A percentile compares a stretch with the other conserved stretches of the same genome.
Conservation (phyloP, 2,797 vertebrate genomes). For the Pangasius mekongensis region DNA sequence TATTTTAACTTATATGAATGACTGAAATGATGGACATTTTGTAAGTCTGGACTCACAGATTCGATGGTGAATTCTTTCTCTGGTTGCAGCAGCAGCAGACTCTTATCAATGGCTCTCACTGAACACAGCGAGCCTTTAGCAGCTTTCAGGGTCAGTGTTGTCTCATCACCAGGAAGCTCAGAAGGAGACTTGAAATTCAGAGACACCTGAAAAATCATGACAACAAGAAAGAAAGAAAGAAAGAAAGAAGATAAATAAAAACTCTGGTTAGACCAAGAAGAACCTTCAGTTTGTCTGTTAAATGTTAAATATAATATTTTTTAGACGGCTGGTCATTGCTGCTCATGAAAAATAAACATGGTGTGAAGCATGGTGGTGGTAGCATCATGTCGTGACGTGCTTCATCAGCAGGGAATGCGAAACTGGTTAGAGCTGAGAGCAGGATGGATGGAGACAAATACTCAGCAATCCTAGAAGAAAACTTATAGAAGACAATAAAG, state of each 20-base stretch:
- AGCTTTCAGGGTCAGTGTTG: slow-evolving; percentile 72
- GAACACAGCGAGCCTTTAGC: slow-evolving; percentile 84
- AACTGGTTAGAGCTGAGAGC: not conserved
- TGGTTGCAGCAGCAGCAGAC: slow-evolving; percentile 78
- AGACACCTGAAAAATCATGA: slow-evolving; percentile 73
- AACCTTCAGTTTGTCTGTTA: not conserved
- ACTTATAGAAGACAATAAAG: not conserved
- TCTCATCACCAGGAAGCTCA: slow-evolving; percentile 73
- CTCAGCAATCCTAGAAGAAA: not conserved
- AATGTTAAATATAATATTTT: not conserved
- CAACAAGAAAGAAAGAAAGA: not conserved
- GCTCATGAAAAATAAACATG: not conserved
- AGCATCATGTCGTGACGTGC: not conserved
- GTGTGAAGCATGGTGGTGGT: not conserved
- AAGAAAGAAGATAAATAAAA: too few relatives aligned
- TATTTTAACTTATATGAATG: not conserved
- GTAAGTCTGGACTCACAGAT: slow-evolving; percentile 69
- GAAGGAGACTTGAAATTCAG: slow-evolving; percentile 74
- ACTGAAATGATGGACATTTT: not conserved
- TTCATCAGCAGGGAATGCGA: not conserved
- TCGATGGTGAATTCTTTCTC: slow-evolving; percentile 76
- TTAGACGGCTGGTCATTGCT: not conserved
- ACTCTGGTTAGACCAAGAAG: not conserved
- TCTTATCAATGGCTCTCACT: slow-evolving; percentile 84
- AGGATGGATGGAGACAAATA: not conserved